Evolutionary conservation across 2,113 vertebrate species (phyloP).

Genomic region (Mungos mungo): DNA sequence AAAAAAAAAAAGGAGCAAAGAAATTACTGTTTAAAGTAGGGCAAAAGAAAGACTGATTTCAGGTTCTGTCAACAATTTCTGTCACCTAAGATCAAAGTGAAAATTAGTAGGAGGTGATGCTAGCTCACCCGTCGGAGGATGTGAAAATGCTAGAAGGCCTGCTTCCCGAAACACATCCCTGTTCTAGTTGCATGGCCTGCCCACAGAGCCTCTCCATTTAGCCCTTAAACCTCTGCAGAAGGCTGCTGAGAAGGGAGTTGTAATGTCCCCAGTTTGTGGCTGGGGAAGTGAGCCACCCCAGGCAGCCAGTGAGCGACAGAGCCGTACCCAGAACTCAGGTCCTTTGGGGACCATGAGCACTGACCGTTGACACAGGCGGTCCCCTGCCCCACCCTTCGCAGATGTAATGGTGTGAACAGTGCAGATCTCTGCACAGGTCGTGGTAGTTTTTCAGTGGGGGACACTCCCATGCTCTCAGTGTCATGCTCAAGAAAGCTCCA

Average conservation of each 20-base stretch:
- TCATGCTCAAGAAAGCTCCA: background rate
- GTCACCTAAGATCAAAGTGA: background rate
- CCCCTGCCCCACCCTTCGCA: background rate
- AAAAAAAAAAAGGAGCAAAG: background rate
- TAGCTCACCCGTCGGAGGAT: background rate
- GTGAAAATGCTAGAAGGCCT: background rate
- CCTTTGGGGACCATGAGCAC: background rate
- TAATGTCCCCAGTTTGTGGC: background rate
- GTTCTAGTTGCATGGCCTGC: background rate
- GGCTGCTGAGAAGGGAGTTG: background rate
- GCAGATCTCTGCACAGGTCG: background rate
- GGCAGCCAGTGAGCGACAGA: background rate
- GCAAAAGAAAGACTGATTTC: background rate
- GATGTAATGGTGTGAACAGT: accelerated
- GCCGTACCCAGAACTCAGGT: background rate
- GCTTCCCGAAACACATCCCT: background rate
- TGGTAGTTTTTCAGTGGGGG: background rate
- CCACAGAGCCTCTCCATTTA: background rate
- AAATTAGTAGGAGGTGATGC: background rate
- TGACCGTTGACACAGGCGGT: background rate
- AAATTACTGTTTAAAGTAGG: background rate
- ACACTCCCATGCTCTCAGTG: too few species aligned
- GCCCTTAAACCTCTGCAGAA: background rate
- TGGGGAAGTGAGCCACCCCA: background rate
- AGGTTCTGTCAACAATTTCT: background rate